Evolutionary conservation across 2,113 vertebrate species (phyloP).

Genomic region (Chascanopsetta lugubris): DNA sequence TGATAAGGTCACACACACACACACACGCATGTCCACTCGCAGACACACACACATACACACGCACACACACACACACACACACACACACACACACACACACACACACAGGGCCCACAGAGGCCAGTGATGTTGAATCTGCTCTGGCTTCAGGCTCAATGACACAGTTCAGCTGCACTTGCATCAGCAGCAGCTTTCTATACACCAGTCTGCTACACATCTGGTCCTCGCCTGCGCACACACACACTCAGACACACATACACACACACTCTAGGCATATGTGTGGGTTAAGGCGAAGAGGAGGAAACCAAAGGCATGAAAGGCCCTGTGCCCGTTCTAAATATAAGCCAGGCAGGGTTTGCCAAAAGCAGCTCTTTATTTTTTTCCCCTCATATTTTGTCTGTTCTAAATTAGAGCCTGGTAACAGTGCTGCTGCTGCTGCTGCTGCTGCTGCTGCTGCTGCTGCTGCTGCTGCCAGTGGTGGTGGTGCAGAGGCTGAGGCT

Average conservation of each 20-base stretch:
- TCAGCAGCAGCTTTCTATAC: slow-evolving; percentile 63
- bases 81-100: slow-evolving; percentile 7
- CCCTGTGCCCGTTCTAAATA: slow-evolving; percentile 80
- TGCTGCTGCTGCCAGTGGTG: slow-evolving; percentile 56
- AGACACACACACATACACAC: neutral
- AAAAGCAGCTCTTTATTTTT: slow-evolving; percentile 75
- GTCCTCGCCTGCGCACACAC: slow-evolving; percentile 52
- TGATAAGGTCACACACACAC: slow-evolving; percentile 47
- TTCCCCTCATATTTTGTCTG: slow-evolving; percentile 73
- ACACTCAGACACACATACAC: slow-evolving; percentile 35
- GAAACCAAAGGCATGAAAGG: slow-evolving; percentile 80
- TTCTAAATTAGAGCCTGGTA: slow-evolving; percentile 76
- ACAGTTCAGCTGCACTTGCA: slow-evolving; percentile 67
- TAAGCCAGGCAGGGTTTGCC: slow-evolving; percentile 78
- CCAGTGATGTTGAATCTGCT: slow-evolving; percentile 42
- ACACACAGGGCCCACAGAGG: slow-evolving; percentile 20
- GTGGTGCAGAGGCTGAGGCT: slow-evolving; percentile 62
- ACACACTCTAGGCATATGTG: slow-evolving; percentile 69
- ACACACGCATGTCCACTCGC: slow-evolving; percentile 15
- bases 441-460: too few species aligned
- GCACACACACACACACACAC: slow-evolving; percentile 21
- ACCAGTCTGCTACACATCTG: slow-evolving; percentile 80
- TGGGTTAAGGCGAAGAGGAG: slow-evolving; percentile 74
- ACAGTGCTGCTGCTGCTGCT: slow-evolving; percentile 57
- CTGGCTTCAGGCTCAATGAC: slow-evolving; percentile 66